Base-by-base conservation (phyloP, 2,888 invertebrate genomes). In the Gymnocheta viridis region DNA sequence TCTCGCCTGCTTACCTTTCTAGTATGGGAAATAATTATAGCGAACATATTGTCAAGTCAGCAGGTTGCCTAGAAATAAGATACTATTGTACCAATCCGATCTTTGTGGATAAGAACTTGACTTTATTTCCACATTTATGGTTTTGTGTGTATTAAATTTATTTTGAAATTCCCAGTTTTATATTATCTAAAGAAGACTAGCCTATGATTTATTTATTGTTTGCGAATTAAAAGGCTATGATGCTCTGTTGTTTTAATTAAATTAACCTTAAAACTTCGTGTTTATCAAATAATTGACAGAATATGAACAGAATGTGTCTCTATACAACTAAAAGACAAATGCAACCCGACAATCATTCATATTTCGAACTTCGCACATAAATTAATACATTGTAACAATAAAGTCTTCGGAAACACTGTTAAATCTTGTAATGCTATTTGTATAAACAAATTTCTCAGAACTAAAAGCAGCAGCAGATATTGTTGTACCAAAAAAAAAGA, bases 231-330 rank as follows among this genome's bases (percentile, higher is more conserved):
- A 5, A 0, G 17, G 1, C 14, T 4, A 32, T 5, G 10, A 58
- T 29, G 49, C 19, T 17, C 29, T 22, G 29, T n/a, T 29, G 58
- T 41, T 80, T 80, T 80, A 73, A 73, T 73, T 73, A 67, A 73
- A 80, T 80, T 80, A 73, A 73, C 38, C 80, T 58, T 66, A 51
- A 73, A 38, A 67, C 29, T 66, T 66, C 35, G 58, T 32, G 38
- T 56, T 64, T 70, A 24, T 27, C 58, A 58, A 29, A 58, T 58
- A 58, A 38, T 58, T 19, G 38, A 17, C 47, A 27, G n/a, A 54
- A 29, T 47, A 44, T 64, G 27, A n/a, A 62, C 14, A 32, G 27
- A n/a, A 62, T 9, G 24, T 10, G 10, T 54, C 64, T 32, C 29
- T 32, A 24, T 14, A 44, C 29, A 54, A 47, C 51, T 60, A 17